Percentiles rank a stretch among this genome's conserved stretches.
These are phyloP conservation scores for Alsophila aescularia DNA, from an alignment of 2,888 invertebrate species.

Conservation along the genomic window DNA sequence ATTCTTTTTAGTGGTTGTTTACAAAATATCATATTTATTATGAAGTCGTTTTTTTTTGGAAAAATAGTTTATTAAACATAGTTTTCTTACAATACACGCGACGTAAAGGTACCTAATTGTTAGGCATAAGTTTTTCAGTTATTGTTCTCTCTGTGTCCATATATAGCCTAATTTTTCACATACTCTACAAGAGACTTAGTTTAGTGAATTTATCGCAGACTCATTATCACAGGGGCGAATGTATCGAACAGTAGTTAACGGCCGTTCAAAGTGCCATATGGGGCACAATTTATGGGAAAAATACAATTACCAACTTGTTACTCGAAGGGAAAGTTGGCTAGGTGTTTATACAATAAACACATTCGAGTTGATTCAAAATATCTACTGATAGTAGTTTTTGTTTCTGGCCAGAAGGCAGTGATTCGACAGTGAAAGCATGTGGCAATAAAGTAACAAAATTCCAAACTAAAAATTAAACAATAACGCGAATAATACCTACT, in stretches of 20 bases:
- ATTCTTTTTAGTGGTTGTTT: no score
- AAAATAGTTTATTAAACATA: no score
- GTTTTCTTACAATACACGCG: no score
- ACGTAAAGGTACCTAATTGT: no score
- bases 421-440: no score
- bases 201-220: constrained; percentile 53
- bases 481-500: no score
- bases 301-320: constrained; percentile 20
- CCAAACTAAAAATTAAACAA: no score
- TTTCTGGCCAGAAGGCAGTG: no score
- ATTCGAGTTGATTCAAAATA: neutral
- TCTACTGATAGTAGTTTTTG: neutral
- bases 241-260: constrained; percentile 68
- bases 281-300: constrained; percentile 44
- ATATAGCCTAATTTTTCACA: neutral
- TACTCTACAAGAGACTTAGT: constrained; percentile 40
- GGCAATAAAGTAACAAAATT: no score
- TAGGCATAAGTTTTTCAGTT: no score
- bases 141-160: neutral
- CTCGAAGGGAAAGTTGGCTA: constrained; percentile 9
- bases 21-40: no score
- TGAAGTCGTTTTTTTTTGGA: no score
- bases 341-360: neutral
- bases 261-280: constrained; percentile 58
- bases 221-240: constrained; percentile 59